Evolutionary conservation across 35 echinoderm and acorn worm species (phyloP), one percentile per base, ranked within the genome.

Genomic region (Hemicentrotus pulcherrimus): DNA sequence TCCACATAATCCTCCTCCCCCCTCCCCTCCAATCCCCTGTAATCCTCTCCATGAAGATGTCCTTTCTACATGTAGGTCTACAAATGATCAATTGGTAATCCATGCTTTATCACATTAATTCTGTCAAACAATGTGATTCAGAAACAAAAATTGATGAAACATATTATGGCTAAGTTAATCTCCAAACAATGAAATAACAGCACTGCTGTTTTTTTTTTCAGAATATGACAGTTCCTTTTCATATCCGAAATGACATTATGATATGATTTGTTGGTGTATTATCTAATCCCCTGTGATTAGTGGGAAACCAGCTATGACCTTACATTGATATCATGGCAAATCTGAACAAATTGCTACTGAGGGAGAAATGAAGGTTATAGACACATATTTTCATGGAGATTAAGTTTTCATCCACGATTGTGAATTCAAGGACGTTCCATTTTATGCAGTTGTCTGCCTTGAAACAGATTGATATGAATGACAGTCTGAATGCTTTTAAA

Each of bases 261-360:
- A 78, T n/a, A 78, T 78, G 65, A 78, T 78, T 22, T 78, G 65
- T 78, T 78, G 7, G 19, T n/a, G 65, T 78, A 78, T 78, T 78
- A 28, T 28, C 24, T 78, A 78, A 78, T 78, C 65, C 65, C 65
- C 22, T 78, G 65, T 78, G 65, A 78, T 78, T 78, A 78, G 65
- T 78, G 65, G 65, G 65, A 78, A 78, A 78, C 65, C 65, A 78
- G 65, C 65, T 28, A 78, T 28, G 65, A 78, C 65, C 65, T 78
- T n/a, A 78, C 18, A 78, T 12, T 78, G 22, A 78, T 78, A 78
- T 78, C 28, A n/a, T 78, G 65, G 8, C 65, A 78, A 78, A 78
- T 78, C 65, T 78, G 65, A 78, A 78, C 65, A 78, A 78, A 78
- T 78, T 78, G 65, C 65, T 78, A 78, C 65, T 78, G 65, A 78